phyloP scores from a whole-genome alignment of 2,797 vertebrate genomes.

The Enteromius unitaeniatus region DNA sequence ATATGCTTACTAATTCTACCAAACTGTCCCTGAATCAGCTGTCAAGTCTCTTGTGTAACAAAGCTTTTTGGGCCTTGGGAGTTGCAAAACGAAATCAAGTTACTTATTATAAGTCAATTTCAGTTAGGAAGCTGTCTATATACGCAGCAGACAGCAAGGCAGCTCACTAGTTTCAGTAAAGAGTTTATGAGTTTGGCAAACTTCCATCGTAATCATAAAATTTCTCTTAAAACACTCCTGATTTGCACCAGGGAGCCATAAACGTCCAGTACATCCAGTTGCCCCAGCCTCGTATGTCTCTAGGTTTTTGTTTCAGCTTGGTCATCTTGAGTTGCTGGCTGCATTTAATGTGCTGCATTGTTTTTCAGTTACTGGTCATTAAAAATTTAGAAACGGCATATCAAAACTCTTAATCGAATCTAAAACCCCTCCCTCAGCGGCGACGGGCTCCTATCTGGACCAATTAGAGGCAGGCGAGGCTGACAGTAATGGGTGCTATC shows the following conservation, averaged over 20 bases:
- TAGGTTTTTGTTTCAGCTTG: conserved; percentile 36
- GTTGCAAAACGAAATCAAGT: conserved; percentile 17
- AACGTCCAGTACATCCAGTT: not conserved
- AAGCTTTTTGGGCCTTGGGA: not conserved
- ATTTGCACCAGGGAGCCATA: conserved; percentile 25
- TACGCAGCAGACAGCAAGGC: not conserved
- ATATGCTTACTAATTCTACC: not conserved
- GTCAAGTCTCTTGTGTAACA: not conserved
- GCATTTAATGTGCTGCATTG: conserved; percentile 50
- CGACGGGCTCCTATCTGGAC: conserved; percentile 73
- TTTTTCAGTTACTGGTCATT: conserved; percentile 75
- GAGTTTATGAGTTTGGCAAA: conserved; percentile 4
- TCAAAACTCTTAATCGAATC: conserved; percentile 77
- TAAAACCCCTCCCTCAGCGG: conserved; percentile 70
- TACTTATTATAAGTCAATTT: not conserved
- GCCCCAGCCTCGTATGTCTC: conserved; percentile 16
- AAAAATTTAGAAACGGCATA: conserved; percentile 79
- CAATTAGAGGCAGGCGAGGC: conserved; percentile 77
- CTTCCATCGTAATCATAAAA: conserved; percentile 9
- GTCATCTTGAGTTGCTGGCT: conserved; percentile 30
- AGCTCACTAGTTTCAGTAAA: conserved; percentile 9
- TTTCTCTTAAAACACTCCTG: conserved; percentile 13
- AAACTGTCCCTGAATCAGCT: not conserved
- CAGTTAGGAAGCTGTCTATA: not conserved
- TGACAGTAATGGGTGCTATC: conserved; percentile 83